Base-by-base conservation (phyloP, 2,888 invertebrate genomes). In the Ditylenchus weischeri region DNA sequence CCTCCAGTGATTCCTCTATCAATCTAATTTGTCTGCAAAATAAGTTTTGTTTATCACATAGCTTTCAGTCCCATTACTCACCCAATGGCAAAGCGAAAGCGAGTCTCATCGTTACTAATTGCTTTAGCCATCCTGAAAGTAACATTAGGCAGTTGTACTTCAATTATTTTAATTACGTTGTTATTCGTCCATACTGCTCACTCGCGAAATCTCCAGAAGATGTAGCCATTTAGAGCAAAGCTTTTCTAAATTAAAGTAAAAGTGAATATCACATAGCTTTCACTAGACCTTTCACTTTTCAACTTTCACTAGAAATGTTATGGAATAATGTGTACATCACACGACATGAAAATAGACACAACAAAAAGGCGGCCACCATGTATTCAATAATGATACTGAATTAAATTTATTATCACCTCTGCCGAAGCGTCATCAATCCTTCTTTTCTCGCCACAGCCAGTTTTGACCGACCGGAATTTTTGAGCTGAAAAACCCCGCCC, bases 71-170 rank as follows among this genome's bases (percentile, higher is more conserved):
- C 18, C 29, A 21, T 38, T n/a, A n/a, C 38, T 8, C 43, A 66
- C 66, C 51, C 47, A 13, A 57, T 54, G 0, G 62, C 35, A 51
- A 66, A 66, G 50, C 35, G 21, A 35, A 66, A 66, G 54, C 51
- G 29, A 21, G 60, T 63, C 19, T 61, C 66, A n/a, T 50, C n/a
- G 35, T 49, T 43, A 13, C 49, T 54, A 15, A 66, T 62, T 23
- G 10, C 61, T n/a, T 51, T 66, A n/a, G 66, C 38, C 66, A 66
- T 65, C 38, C 66, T 66, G 43, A 64, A 65, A 10, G 1, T 3
- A 23, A 1, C 29, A 6, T 4, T 21, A 23, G 10, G 10, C 10
- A 7, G 54, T 50, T 50, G 21, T 15, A 54, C 13, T 54, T 10
- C 13, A 54, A 23, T 54, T 10, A 5, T 54, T 54, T 21, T 15